Conservation (phyloP, 2,113 vertebrate species). For the Pionites leucogaster region DNA sequence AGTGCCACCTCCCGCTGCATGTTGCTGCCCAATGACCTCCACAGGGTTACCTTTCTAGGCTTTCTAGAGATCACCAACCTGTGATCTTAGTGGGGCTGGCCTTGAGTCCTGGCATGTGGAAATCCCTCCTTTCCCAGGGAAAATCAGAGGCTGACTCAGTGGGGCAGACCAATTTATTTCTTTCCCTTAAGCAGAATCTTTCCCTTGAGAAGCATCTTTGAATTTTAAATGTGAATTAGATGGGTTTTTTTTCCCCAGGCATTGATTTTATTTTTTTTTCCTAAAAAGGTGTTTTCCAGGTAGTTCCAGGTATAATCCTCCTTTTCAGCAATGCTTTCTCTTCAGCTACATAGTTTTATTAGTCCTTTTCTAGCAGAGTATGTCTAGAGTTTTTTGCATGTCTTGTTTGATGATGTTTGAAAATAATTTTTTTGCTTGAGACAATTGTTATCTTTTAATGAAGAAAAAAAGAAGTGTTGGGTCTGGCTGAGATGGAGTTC, state of each 20-base stretch:
- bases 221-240: neutral
- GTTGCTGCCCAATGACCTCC: neutral
- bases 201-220: neutral
- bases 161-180: neutral
- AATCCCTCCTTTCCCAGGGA: neutral
- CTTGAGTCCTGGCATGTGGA: fast-evolving
- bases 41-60: neutral
- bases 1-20: neutral
- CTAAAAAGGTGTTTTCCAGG: neutral
- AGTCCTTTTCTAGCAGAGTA: neutral
- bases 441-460: neutral
- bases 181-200: neutral
- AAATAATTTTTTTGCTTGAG: neutral
- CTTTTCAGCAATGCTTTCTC: neutral
- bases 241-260: neutral
- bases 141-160: neutral
- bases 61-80: neutral
- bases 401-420: neutral
- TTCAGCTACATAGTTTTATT: neutral
- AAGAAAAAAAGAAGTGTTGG: neutral
- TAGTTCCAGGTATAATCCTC: neutral
- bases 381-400: neutral
- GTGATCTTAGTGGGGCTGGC: neutral
- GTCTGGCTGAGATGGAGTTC: neutral
- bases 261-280: neutral